phyloP scores from a whole-genome alignment of 2,888 invertebrate species.

The Hirtodrosophila trivittata region DNA sequence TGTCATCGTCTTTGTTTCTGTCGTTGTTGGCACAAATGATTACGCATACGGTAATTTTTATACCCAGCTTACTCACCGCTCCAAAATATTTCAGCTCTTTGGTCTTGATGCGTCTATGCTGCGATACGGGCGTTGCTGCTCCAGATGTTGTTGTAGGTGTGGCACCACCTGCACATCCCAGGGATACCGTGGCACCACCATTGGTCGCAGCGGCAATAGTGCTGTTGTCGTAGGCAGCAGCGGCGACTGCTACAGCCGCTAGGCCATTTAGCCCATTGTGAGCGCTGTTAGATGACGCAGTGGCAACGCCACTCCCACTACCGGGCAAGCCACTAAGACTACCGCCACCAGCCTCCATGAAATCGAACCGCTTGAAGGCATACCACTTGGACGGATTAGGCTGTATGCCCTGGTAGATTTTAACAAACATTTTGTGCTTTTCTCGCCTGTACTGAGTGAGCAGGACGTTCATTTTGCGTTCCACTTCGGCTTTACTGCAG shows the following conservation, averaged over 20 bases:
- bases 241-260: conserved; percentile 67
- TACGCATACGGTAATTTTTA: conserved; percentile 62
- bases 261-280: conserved; percentile 74
- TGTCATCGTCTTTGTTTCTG: conserved; percentile 12
- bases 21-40: conserved; percentile 26
- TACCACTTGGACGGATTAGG: conserved; percentile 84
- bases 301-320: conserved; percentile 27
- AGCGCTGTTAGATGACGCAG: conserved; percentile 26
- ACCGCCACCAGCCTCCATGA: conserved; percentile 82
- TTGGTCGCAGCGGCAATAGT: conserved; percentile 68
- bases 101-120: conserved; percentile 81
- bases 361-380: conserved; percentile 82
- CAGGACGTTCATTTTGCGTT: conserved; percentile 83
- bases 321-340: conserved; percentile 58
- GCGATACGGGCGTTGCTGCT: conserved; percentile 66
- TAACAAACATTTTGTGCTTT: conserved; percentile 83
- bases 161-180: conserved; percentile 33
- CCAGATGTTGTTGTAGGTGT: conserved; percentile 38
- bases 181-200: conserved; percentile 57
- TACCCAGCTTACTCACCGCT: conserved; percentile 78
- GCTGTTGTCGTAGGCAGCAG: conserved; percentile 66
- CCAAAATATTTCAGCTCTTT: conserved; percentile 83
- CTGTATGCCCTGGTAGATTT: conserved; percentile 82
- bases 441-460: conserved; percentile 83
- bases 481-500: conserved; percentile 83